These are phyloP conservation scores for Piaya cayana DNA, from an alignment of 2,113 vertebrate species.

Conservation along the genomic window DNA sequence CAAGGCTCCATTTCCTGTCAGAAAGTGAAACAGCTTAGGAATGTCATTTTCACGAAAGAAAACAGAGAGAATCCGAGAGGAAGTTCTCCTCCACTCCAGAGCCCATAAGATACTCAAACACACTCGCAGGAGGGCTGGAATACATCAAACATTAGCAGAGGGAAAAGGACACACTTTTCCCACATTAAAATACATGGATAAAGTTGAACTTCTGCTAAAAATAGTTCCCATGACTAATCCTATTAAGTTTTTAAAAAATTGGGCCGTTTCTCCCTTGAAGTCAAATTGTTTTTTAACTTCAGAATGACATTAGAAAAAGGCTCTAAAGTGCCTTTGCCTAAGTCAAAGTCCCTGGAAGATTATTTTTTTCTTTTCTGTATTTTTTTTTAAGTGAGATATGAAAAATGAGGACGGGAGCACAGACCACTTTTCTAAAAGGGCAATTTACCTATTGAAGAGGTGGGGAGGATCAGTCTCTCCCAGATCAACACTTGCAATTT, in stretches of 20 bases:
- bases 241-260: conserved; percentile 82
- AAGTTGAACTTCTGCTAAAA: conserved; percentile 97
- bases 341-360: conserved; percentile 54
- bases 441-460: conserved; percentile 45
- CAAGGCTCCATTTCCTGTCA: conserved; percentile 95
- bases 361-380: not conserved
- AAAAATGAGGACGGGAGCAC: conserved; percentile 51
- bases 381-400: conserved; percentile 54
- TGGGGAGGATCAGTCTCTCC: conserved; percentile 37
- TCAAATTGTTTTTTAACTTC: conserved; percentile 76
- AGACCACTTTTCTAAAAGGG: conserved; percentile 24
- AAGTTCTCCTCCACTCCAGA: conserved; percentile 96
- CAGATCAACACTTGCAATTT: not conserved
- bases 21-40: conserved; percentile 99
- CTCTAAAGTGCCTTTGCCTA: conserved; percentile 61
- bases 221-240: conserved; percentile 92
- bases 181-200: conserved; percentile 98
- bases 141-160: conserved; percentile 96
- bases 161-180: conserved; percentile 99
- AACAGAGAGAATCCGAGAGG: conserved; percentile 98
- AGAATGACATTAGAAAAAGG: conserved; percentile 67
- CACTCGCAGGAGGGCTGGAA: conserved; percentile 90
- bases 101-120: conserved; percentile 89
- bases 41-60: conserved; percentile 99
- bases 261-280: conserved; percentile 78